phyloP scores from a whole-genome alignment of 2,113 vertebrate species.

The Entomyzon cyanotis region DNA sequence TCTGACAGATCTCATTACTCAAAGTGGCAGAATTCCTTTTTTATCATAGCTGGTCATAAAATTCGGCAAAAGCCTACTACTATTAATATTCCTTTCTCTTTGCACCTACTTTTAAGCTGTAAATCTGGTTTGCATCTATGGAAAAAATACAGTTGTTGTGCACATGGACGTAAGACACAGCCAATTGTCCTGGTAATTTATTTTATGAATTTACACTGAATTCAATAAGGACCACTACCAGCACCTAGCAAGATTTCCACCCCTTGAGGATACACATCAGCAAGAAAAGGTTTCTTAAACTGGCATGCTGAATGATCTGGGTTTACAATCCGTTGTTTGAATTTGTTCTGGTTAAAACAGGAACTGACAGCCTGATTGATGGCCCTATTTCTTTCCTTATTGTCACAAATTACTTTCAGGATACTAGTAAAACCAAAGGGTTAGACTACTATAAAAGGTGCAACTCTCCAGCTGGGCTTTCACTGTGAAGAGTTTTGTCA shows the following conservation, averaged over 20 bases:
- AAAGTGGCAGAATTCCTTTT: slow-evolving; percentile 47
- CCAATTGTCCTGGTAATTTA: slow-evolving; percentile 58
- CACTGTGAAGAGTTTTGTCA: slow-evolving; percentile 17
- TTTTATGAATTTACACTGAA: slow-evolving; percentile 68
- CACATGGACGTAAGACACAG: slow-evolving; percentile 35
- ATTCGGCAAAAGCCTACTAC: slow-evolving; percentile 49
- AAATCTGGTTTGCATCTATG: slow-evolving; percentile 66
- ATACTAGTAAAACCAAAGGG: not conserved
- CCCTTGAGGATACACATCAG: slow-evolving; percentile 52
- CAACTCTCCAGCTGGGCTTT: slow-evolving; percentile 25
- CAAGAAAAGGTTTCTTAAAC: slow-evolving; percentile 15
- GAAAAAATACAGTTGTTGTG: slow-evolving; percentile 17
- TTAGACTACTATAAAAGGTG: slow-evolving; percentile 31
- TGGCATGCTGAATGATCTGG: slow-evolving; percentile 31
- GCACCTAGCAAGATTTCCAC: slow-evolving; percentile 28
- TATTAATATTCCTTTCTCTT: slow-evolving; percentile 55
- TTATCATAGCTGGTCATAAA: slow-evolving; percentile 65
- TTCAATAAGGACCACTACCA: slow-evolving; percentile 53
- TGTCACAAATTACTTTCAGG: slow-evolving; percentile 63
- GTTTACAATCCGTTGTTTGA: slow-evolving; percentile 57
- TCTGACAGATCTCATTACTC: slow-evolving; percentile 54
- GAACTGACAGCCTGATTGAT: slow-evolving; percentile 64
- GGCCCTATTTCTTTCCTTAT: slow-evolving; percentile 64
- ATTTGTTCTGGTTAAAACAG: slow-evolving; percentile 56
- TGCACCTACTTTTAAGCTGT: slow-evolving; percentile 39